These are phyloP conservation scores for Drosophila merina DNA, from an alignment of 2,888 invertebrate species.

Conservation along the genomic window DNA sequence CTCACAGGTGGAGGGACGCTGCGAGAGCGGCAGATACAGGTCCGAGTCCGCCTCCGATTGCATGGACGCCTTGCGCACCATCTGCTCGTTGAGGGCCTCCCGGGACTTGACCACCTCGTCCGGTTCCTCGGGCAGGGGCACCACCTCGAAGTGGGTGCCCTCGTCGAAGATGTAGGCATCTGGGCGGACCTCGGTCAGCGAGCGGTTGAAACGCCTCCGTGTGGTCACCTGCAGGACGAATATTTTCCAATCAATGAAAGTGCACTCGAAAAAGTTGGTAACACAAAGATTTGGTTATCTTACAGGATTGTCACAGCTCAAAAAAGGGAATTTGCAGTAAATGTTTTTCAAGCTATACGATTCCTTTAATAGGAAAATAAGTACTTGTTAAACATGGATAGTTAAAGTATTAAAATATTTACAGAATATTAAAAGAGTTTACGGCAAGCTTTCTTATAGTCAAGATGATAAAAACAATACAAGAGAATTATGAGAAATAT, in stretches of 20 bases:
- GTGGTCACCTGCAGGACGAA: conserved; percentile 73
- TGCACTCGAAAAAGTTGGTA: not conserved
- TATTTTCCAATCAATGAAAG: not conserved
- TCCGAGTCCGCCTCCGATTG: conserved; percentile 84
- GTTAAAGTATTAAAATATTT: not conserved
- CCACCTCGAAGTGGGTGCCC: conserved; percentile 87
- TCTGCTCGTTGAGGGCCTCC: conserved; percentile 82
- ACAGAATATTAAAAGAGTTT: not conserved
- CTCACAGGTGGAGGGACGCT: conserved; percentile 82
- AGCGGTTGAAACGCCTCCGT: conserved; percentile 85
- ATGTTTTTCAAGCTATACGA: conserved; percentile 6
- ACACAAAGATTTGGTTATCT: not conserved
- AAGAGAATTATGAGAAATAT: not conserved
- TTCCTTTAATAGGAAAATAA: conserved; percentile 7
- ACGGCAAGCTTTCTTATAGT: not conserved
- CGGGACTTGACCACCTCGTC: conserved; percentile 84
- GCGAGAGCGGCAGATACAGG: conserved; percentile 79
- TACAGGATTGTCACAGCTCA: conserved; percentile 12
- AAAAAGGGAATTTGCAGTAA: conserved; percentile 8
- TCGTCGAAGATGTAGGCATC: conserved; percentile 87
- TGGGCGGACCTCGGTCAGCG: conserved; percentile 87
- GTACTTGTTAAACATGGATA: conserved; percentile 4
- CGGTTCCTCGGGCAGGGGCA: conserved; percentile 88
- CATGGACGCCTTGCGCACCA: conserved; percentile 82
- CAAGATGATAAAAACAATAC: no score